Percentiles rank a stretch among this genome's conserved stretches.
Evolutionary conservation across 2,888 invertebrate species (phyloP).

Genomic region (Erannis defoliaria): DNA sequence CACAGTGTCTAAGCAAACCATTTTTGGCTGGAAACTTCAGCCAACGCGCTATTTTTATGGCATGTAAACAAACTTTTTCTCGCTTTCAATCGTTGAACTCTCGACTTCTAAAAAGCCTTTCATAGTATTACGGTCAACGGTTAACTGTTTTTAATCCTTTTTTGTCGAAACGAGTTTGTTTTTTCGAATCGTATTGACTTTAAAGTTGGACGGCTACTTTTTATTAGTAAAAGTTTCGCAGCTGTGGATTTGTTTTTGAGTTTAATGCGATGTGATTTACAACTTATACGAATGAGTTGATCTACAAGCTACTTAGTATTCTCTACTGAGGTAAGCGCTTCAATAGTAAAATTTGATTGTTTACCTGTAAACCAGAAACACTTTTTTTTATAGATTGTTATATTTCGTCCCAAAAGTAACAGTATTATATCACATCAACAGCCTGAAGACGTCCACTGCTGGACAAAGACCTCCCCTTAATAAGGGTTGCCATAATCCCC

Average conservation of each 20-base stretch:
- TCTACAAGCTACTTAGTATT: background rate
- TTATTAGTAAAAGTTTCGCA: background rate
- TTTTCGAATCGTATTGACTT: conserved; percentile 32
- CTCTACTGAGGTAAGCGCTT: no score
- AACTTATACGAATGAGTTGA: background rate
- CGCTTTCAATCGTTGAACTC: conserved; percentile 36
- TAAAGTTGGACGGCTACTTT: conserved; percentile 24
- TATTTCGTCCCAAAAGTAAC: no score
- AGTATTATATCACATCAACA: no score
- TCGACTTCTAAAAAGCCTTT: conserved; percentile 36
- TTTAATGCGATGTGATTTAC: background rate
- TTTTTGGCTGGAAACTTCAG: conserved; percentile 19
- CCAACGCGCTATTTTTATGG: conserved; percentile 32
- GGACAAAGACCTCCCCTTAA: no score
- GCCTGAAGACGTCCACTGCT: no score
- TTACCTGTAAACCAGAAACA: no score
- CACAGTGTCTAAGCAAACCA: background rate
- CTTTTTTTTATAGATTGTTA: no score
- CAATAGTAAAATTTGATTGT: no score
- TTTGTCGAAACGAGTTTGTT: conserved; percentile 22
- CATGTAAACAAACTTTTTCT: conserved; percentile 46
- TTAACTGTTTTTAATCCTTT: conserved; percentile 30
- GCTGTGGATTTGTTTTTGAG: conserved; percentile 2
- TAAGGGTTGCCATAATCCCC: no score
- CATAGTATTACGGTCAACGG: conserved; percentile 33